Evolutionary conservation across 2,888 invertebrate species (phyloP), one percentile per base, ranked within the genome.

Genomic region (Sesia apiformis): DNA sequence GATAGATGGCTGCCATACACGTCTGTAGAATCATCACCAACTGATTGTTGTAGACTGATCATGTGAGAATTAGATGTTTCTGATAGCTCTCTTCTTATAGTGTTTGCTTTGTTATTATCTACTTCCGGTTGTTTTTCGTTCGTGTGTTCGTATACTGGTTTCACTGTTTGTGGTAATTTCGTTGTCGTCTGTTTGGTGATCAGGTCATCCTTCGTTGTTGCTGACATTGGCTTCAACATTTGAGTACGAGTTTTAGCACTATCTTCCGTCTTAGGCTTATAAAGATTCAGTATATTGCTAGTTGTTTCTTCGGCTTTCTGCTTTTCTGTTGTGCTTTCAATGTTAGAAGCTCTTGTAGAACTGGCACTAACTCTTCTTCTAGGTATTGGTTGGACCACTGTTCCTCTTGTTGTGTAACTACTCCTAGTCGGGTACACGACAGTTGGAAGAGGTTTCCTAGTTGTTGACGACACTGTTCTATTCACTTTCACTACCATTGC

Each of bases 1-100:
- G 93, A 92, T 7, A 92, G 76, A 39, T 93, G 92, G 42, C 92
- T 91, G 41, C 93, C 93, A 61, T 94, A 94, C 1, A 94, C 92
- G 64, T 94, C 94, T 3, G 92, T 90, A 3, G 92, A 90, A 68
- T 94, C 94, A 62, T 93, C 93, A 6, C 91, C 92, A 38, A 89
- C 81, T 0, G 91, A 91, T 68, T 93, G 93, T 62, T 91, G 91
- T 5, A 92, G 69, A 46, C 76, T 90, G 38, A 91, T 70, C 78
- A 92, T 86, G 58, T 91, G 92, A 54, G 92, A 91, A 58, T 90
- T 88, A 51, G 89, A 81, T n/a, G 91, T 92, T 53, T 91, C 91
- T 52, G 90, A 80, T 41, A 94, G 75, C 65, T 94, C 93, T 49
- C 94, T 83, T 55, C 94, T 84, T 39, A 94, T 76, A 0, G 90